Percentiles rank a stretch among this genome's conserved stretches.
These are phyloP conservation scores for Synanceia verrucosa DNA, from an alignment of 2,797 vertebrate species.

Conservation along the genomic window DNA sequence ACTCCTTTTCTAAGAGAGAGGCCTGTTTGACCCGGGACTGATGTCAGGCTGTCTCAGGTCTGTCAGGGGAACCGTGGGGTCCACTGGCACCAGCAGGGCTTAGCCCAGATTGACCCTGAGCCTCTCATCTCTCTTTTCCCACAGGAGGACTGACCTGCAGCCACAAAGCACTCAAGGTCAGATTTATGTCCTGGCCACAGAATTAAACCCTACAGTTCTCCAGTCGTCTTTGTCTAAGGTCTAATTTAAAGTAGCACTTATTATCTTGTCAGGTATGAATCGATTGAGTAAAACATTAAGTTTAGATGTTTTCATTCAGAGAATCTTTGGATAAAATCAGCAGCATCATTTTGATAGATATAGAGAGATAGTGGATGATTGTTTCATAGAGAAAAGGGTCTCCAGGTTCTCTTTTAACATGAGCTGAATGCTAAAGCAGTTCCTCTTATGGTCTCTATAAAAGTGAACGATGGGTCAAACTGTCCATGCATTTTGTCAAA, in stretches of 20 bases:
- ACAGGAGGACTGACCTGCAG: constrained; percentile 69
- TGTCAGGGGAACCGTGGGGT: constrained; percentile 50
- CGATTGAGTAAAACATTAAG: neutral
- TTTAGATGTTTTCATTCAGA: neutral
- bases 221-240: constrained; percentile 10
- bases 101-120: constrained; percentile 66
- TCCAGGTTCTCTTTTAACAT: neutral
- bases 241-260: constrained; percentile 9
- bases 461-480: too few species aligned
- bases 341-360: neutral
- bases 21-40: constrained; percentile 53
- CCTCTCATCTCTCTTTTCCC: constrained; percentile 71
- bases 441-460: neutral
- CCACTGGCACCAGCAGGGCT: constrained; percentile 74
- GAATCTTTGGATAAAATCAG: neutral
- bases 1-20: neutral
- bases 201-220: constrained; percentile 21
- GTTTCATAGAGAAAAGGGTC: neutral
- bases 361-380: neutral
- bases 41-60: constrained; percentile 19
- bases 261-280: constrained; percentile 20
- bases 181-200: constrained; percentile 69
- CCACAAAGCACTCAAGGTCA: constrained; percentile 66
- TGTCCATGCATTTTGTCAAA: too few species aligned
- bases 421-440: neutral